Conservation (phyloP, 2,888 invertebrate genomes). For the Pseudanteris insignis region DNA sequence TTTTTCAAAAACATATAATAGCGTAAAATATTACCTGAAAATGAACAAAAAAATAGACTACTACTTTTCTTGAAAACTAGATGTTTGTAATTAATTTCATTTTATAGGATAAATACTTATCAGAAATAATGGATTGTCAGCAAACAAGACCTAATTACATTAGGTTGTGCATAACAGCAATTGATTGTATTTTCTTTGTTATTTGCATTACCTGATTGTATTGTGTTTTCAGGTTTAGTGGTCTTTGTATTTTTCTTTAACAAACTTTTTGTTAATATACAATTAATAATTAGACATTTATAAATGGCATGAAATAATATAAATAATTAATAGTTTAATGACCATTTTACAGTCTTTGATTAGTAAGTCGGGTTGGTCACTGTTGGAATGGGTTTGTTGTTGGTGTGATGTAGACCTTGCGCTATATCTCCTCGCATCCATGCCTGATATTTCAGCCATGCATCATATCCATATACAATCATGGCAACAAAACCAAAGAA, state of each 20-base stretch:
- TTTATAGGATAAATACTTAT: slow-evolving; percentile 12
- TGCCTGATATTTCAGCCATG: slow-evolving; percentile 79
- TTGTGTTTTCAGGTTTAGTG: background rate
- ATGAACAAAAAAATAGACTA: slow-evolving; percentile 15
- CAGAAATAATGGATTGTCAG: slow-evolving; percentile 13
- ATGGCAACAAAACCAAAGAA: slow-evolving; percentile 88
- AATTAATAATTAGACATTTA: slow-evolving; percentile 28
- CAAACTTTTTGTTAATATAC: slow-evolving; percentile 25
- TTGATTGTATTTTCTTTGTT: slow-evolving; percentile 12
- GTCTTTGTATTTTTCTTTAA: slow-evolving; percentile 25
- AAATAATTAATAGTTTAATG: slow-evolving; percentile 14
- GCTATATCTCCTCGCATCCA: slow-evolving; percentile 76
- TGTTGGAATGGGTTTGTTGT: slow-evolving; percentile 71
- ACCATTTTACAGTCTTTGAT: slow-evolving; percentile 43
- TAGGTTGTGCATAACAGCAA: too few species aligned
- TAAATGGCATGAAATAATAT: slow-evolving; percentile 34
- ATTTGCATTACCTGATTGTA: slow-evolving; percentile 8
- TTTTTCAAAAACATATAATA: slow-evolving; percentile 11
- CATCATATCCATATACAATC: slow-evolving; percentile 81
- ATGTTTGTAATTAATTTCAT: slow-evolving; percentile 9
- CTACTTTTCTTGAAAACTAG: slow-evolving; percentile 13
- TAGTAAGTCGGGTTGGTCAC: slow-evolving; percentile 68
- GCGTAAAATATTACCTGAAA: slow-evolving; percentile 17
- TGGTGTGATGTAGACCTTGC: slow-evolving; percentile 75
- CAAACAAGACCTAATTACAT: slow-evolving; percentile 5